Evolutionary conservation across 2,888 invertebrate species (phyloP), one percentile per base, ranked within the genome.

Genomic region (Fragum whitleyi): DNA sequence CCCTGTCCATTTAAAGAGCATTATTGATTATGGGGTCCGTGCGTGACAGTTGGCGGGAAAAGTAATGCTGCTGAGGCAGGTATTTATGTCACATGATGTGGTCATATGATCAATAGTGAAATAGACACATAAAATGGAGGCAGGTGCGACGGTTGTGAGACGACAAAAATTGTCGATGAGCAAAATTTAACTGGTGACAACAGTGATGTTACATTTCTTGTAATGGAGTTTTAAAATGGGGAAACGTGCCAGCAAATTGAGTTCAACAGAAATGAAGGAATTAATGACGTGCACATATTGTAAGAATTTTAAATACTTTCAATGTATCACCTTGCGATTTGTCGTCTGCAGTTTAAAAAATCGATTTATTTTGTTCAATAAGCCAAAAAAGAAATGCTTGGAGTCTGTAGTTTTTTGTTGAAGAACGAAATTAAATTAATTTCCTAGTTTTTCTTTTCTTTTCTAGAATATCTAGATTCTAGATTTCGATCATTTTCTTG

Each of bases 241-340:
- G 65, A 90, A 88, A 73, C 81, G 84, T 42, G 68, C 85, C 19
- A 88, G 89, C 77, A 90, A 90, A 80, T 68, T 90, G 39, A 86
- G 85, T 53, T 75, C 88, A 1, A 67, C 79, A 0, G 89, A 90
- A 59, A 75, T 90, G 28, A 87, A 87, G 59, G 89, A 90, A 59
- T 85, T 90, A 62, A 77, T 86, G 71, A 76, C 72, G 0, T 85
- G 84, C 28, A 90, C 90, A 23, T 89, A 90, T 57, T 90, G 90
- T 90, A 81, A 90, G 90, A 36, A 36, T 36, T 3, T 36, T 36
- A 6, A 6, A 36, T 36, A 6, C 3, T 6, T 36, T 9, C 9
- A 3, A 36, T 36, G 3, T 36, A 6, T 9, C 3, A 36, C 3
- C 9, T 6, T 36, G 5, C 32, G 9, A 36, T 9, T 3, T 36